Conservation (phyloP, 1,140 invertebrate genomes). For the Drosophila miranda region DNA sequence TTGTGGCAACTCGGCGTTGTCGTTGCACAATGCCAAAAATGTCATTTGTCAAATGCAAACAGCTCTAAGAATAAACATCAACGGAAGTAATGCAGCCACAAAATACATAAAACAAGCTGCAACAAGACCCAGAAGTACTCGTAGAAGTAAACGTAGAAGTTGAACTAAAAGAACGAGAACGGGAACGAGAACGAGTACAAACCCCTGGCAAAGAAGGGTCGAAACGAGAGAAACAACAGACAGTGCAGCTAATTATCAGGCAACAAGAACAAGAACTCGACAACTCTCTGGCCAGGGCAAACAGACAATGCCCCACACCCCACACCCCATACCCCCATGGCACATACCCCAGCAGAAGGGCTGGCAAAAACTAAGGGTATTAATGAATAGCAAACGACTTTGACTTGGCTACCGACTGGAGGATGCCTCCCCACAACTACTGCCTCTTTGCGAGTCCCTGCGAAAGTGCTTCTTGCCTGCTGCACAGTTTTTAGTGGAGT, state of each 20-base stretch:
- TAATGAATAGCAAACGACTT: constrained; percentile 80
- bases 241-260: constrained; percentile 76
- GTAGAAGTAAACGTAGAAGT: background rate
- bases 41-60: constrained; percentile 80
- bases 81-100: constrained; percentile 78
- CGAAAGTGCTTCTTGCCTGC: background rate
- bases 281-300: constrained; percentile 63
- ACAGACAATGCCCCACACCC: constrained; percentile 21
- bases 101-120: constrained; percentile 77
- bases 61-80: constrained; percentile 78
- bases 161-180: background rate
- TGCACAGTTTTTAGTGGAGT: constrained; percentile 54
- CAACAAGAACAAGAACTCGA: constrained; percentile 57
- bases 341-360: background rate
- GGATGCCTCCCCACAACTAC: background rate
- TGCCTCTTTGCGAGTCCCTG: background rate
- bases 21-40: constrained; percentile 75
- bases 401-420: constrained; percentile 44
- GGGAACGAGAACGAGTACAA: constrained; percentile 4
- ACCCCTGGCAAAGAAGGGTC: constrained; percentile 35
- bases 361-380: constrained; percentile 68
- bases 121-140: constrained; percentile 26
- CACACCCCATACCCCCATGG: background rate
- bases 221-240: constrained; percentile 64
- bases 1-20: constrained; percentile 50